Base-by-base conservation (phyloP, 2,797 vertebrate genomes). In the Falco cherrug region DNA sequence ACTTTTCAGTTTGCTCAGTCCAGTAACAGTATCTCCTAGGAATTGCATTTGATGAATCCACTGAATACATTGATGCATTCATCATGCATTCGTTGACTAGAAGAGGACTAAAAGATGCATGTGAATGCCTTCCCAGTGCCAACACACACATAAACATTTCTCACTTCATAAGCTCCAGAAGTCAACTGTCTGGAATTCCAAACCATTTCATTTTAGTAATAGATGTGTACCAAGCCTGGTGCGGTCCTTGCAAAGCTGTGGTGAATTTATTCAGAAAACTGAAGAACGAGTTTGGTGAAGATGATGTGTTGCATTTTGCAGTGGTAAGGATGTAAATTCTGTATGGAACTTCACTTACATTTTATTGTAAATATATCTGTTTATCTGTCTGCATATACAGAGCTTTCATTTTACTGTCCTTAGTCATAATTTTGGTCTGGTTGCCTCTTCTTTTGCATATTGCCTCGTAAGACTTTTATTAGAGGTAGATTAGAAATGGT, bases 161-260 rank as follows among this genome's bases (percentile, higher is more conserved):
- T 87, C 19, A 16, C 63, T 47, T n/a, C 18, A 3, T 18, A 64
- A 54, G 5, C 64, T 73, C 26, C 57, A 29, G 37, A 45, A 69
- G 13, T 65, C 4, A 68, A 4, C n/a, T 69, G 7, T 57, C 39
- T 73, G 18, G 95, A 84, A 95, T 43, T 69, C 35, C 24, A 39
- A 91, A 51, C 54, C 48, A 60, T 39, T 90, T 19, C 20, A 28
- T 88, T 96, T 94, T 65, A 95, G 98, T 98, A 61, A 97, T 98
- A 57, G 98, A 98, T 60, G 97, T 98, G n/a, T 97, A 98, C 89
- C 98, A 98, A 89, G 95, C 97, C 81, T 98, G 98, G 98, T 98
- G 98, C 84, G 98, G 98, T 76, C 98, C 98, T 83, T 98, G 98
- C 96, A 98, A 98, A 98, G 98, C 98, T 57, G 96, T 98, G 59